phyloP scores from a whole-genome alignment of 1,140 invertebrate species.

The Cyrtorhinus lividipennis region DNA sequence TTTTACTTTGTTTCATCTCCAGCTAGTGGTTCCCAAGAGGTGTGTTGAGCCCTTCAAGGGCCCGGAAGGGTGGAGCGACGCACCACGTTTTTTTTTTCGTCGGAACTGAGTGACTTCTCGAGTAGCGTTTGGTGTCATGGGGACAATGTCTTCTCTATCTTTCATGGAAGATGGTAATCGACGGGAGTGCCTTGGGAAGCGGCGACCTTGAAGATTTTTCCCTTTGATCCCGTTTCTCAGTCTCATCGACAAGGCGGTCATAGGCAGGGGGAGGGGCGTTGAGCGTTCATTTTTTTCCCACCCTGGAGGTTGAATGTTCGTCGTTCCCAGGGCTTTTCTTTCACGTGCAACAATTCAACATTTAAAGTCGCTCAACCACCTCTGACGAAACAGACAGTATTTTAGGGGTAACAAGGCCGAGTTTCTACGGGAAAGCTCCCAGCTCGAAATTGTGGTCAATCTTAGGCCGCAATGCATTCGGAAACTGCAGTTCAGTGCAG shows the following conservation, averaged over 20 bases:
- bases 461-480: no score
- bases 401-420: no score
- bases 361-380: neutral
- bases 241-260: neutral
- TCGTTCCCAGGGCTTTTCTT: neutral
- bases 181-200: constrained; percentile 2
- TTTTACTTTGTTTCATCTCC: no score
- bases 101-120: no score
- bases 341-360: neutral
- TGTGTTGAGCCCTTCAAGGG: no score
- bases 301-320: neutral
- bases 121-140: neutral
- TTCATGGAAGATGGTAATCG: neutral
- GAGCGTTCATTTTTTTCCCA: neutral
- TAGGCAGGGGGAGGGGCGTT: neutral
- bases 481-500: no score
- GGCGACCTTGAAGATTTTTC: neutral
- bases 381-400: no score
- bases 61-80: no score
- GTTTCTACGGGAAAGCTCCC: no score
- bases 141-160: neutral
- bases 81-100: no score
- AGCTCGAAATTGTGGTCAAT: no score
- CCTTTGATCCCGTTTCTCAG: neutral
- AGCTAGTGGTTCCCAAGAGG: no score